Conservation (phyloP, 2,888 invertebrate genomes). For the Stenodera caucasica region DNA sequence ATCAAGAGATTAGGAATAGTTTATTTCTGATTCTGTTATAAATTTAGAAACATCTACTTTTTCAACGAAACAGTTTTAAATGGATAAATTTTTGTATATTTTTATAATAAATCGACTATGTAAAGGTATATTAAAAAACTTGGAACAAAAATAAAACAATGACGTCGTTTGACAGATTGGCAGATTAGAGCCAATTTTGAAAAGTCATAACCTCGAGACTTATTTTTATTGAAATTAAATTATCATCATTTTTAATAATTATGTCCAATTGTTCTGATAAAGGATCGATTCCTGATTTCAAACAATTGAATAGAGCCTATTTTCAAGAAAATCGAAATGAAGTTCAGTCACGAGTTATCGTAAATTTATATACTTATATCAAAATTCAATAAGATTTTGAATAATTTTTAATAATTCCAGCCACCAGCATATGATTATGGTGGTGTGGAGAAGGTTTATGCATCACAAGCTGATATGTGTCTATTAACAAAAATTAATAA, state of each 20-base stretch:
- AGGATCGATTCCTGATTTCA: neutral
- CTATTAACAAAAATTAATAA: constrained; percentile 45
- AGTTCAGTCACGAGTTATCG: constrained; percentile 52
- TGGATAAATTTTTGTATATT: too few species aligned
- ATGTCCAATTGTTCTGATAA: neutral
- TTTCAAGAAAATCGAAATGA: constrained; percentile 56
- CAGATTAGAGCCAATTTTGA: neutral
- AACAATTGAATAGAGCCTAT: constrained; percentile 40
- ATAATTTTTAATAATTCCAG: constrained; percentile 37
- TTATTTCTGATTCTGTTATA: too few species aligned
- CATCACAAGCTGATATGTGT: constrained; percentile 51
- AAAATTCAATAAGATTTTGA: too few species aligned
- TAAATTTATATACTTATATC: constrained; percentile 33
- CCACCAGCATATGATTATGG: constrained; percentile 55
- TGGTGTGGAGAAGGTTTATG: constrained; percentile 49
- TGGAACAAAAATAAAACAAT: neutral
- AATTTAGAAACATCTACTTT: too few species aligned
- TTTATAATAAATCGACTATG: too few species aligned
- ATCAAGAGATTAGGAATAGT: too few species aligned
- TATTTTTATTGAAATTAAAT: too few species aligned
- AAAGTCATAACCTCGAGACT: neutral
- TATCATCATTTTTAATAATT: too few species aligned
- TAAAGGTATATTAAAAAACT: too few species aligned
- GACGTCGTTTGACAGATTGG: neutral
- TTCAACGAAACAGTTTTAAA: too few species aligned